These are phyloP conservation scores for Sebastes flavidus DNA, from an alignment of 2,797 vertebrate species.

Conservation along the genomic window DNA sequence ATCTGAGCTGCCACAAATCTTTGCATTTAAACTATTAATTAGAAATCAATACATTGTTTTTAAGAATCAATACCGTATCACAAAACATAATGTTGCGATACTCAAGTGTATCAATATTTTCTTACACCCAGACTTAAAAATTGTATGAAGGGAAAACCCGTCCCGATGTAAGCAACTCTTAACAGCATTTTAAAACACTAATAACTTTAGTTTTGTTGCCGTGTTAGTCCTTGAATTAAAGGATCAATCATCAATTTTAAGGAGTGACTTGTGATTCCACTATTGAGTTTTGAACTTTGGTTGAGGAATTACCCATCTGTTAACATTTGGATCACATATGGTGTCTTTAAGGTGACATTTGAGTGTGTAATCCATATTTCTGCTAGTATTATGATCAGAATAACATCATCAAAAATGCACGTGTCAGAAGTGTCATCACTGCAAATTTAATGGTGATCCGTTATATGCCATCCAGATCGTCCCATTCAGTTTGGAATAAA, in stretches of 20 bases:
- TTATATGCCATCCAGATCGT: conserved; percentile 32
- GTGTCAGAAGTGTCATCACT: conserved; percentile 31
- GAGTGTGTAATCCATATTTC: neutral
- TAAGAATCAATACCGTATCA: no score
- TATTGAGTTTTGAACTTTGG: neutral
- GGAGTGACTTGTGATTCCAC: neutral
- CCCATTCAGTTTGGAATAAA: conserved; percentile 55
- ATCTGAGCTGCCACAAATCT: no score
- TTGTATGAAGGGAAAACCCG: neutral
- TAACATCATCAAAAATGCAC: conserved; percentile 3
- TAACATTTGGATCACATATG: neutral
- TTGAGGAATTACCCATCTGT: neutral
- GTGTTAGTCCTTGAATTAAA: neutral
- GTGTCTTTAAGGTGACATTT: neutral
- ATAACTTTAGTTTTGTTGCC: neutral
- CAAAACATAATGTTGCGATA: no score
- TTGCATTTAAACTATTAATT: no score
- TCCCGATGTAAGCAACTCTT: neutral
- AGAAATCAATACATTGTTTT: no score
- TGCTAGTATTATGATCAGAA: neutral
- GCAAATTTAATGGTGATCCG: conserved; percentile 9
- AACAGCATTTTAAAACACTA: neutral
- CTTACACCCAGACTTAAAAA: neutral
- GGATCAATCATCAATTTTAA: neutral
- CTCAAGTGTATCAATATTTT: no score